phyloP scores from a whole-genome alignment of 2,797 vertebrate species.

The Rhynchonycteris naso region DNA sequence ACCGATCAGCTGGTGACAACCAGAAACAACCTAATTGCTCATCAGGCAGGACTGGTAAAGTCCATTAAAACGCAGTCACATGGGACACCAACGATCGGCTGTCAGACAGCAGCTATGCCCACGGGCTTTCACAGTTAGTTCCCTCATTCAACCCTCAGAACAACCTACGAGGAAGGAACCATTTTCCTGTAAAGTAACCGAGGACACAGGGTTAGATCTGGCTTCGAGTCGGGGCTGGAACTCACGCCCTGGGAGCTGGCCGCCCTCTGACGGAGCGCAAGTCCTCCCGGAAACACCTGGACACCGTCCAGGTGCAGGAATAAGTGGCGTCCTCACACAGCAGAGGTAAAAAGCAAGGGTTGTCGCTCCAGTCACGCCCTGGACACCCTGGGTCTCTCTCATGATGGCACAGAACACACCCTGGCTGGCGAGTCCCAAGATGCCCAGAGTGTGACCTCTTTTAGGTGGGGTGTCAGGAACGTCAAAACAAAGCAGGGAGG shows the following conservation, averaged over 20 bases:
- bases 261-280: rapidly evolving
- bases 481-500: not conserved
- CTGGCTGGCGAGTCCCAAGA: not conserved
- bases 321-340: rapidly evolving
- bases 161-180: not conserved
- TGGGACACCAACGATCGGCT: rapidly evolving
- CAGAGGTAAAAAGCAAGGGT: not conserved
- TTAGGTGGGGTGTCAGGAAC: rapidly evolving
- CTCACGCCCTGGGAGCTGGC: no score
- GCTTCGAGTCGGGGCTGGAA: not conserved
- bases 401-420: not conserved
- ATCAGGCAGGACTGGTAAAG: rapidly evolving
- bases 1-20: not conserved
- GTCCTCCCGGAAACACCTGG: not conserved
- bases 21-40: not conserved
- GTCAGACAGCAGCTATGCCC: not conserved
- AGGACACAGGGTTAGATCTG: not conserved
- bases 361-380: rapidly evolving
- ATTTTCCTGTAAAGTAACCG: not conserved
- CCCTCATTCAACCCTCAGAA: not conserved
- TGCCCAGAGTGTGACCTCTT: rapidly evolving
- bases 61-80: rapidly evolving
- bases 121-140: rapidly evolving
- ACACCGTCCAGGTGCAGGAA: rapidly evolving
- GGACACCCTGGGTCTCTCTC: no score